phyloP scores from a whole-genome alignment of 2,113 vertebrate genomes.

The Scortum barcoo region DNA sequence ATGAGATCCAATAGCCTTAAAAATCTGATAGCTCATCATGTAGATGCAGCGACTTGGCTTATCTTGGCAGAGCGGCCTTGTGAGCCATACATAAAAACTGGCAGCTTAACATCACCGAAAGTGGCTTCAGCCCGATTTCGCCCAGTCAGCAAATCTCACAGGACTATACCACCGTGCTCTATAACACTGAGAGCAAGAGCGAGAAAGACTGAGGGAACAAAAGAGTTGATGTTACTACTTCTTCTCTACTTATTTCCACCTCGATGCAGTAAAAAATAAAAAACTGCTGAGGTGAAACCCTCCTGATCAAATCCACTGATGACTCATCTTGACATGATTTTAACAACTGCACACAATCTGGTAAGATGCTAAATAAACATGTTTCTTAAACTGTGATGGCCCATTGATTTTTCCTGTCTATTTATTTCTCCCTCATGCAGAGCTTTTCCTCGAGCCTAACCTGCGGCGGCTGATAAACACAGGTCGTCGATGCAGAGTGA shows the following conservation, averaged over 20 bases:
- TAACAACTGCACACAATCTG: conserved; percentile 35
- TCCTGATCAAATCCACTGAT: conserved; percentile 31
- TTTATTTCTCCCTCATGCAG: conserved; percentile 62
- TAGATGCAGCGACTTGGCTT: conserved; percentile 55
- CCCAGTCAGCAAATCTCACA: conserved; percentile 50
- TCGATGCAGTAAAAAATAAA: not conserved
- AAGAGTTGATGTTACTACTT: not conserved
- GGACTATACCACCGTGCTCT: conserved; percentile 16
- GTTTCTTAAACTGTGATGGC: conserved; percentile 41
- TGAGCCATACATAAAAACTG: conserved; percentile 52
- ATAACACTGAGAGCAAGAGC: conserved; percentile 6
- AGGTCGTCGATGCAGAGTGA: conserved; percentile 59
- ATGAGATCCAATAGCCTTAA: conserved; percentile 49
- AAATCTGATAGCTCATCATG: conserved; percentile 48
- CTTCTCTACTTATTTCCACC: conserved; percentile 10
- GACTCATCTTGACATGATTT: conserved; percentile 41
- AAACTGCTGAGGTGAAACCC: not conserved
- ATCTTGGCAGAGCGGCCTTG: conserved; percentile 25
- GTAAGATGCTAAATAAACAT: conserved; percentile 48
- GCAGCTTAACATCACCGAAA: conserved; percentile 62
- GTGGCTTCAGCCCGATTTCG: conserved; percentile 37
- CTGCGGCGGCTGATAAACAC: conserved; percentile 73
- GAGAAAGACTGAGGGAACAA: conserved; percentile 3
- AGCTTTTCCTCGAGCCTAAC: conserved; percentile 44
- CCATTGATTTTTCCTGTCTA: conserved; percentile 69